Evolutionary conservation across 2,888 invertebrate species (phyloP).

Genomic region (Eudasyphora cyanicolor): DNA sequence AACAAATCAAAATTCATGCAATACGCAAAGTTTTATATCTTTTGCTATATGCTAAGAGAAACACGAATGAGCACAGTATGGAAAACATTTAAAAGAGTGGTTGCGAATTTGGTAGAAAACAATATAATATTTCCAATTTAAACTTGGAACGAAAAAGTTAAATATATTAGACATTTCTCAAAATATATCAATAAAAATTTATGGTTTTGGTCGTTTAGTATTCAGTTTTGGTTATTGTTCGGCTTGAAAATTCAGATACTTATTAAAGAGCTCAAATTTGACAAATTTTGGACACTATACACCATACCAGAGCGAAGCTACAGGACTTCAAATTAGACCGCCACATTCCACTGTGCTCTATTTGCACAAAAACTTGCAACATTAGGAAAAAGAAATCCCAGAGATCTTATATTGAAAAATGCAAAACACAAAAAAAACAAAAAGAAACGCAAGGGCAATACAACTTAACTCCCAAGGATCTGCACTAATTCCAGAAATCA

Average conservation of each 20-base stretch:
- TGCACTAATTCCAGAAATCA: constrained; percentile 58
- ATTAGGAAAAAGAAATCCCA: background rate
- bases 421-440: constrained; percentile 13
- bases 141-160: too few species aligned
- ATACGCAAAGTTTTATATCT: constrained; percentile 24
- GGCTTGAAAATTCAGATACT: too few species aligned
- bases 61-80: background rate
- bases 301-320: too few species aligned
- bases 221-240: too few species aligned
- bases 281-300: too few species aligned
- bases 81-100: background rate
- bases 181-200: too few species aligned
- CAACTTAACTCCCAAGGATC: constrained; percentile 37
- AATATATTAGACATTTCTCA: too few species aligned
- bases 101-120: background rate
- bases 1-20: constrained; percentile 21
- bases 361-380: background rate
- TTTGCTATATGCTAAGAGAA: background rate
- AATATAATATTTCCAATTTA: too few species aligned
- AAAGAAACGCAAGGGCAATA: constrained; percentile 20
- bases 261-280: too few species aligned
- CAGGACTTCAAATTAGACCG: too few species aligned
- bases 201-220: too few species aligned
- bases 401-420: constrained; percentile 5
- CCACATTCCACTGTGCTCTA: background rate